phyloP scores from a whole-genome alignment of 2,888 invertebrate species.

The Pristionchus fissidentatus region DNA sequence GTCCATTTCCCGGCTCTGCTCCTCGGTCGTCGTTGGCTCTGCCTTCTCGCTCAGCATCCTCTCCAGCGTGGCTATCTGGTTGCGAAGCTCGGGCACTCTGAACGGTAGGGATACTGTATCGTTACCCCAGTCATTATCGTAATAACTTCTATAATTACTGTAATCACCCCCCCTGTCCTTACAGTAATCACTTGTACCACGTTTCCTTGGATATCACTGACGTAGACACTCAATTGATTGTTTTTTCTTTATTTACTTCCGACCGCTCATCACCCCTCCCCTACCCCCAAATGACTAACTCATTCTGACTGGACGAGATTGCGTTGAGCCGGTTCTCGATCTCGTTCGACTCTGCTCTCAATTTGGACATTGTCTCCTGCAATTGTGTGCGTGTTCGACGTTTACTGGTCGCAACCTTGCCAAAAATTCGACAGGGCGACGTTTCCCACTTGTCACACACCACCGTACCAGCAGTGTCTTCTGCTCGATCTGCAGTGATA shows the following conservation, averaged over 20 bases:
- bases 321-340: constrained; percentile 10
- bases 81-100: constrained; percentile 34
- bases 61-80: neutral
- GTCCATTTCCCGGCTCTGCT: neutral
- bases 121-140: neutral
- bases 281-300: constrained; percentile 1
- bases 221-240: too few species aligned
- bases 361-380: neutral
- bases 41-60: constrained; percentile 6
- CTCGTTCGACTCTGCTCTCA: neutral
- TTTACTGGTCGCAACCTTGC: neutral
- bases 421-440: neutral
- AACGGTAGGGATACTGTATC: neutral
- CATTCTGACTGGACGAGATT: constrained; percentile 42
- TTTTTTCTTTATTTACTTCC: too few species aligned
- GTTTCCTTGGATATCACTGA: neutral
- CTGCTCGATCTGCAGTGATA: constrained; percentile 17
- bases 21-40: neutral
- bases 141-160: neutral
- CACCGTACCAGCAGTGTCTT: constrained; percentile 2
- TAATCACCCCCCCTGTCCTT: constrained; percentile 38
- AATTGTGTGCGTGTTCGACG: neutral
- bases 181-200: neutral
- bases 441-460: constrained; percentile 2
- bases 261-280: neutral